Base-by-base conservation (phyloP, 2,888 invertebrate genomes). In the Lepas anatifera region DNA sequence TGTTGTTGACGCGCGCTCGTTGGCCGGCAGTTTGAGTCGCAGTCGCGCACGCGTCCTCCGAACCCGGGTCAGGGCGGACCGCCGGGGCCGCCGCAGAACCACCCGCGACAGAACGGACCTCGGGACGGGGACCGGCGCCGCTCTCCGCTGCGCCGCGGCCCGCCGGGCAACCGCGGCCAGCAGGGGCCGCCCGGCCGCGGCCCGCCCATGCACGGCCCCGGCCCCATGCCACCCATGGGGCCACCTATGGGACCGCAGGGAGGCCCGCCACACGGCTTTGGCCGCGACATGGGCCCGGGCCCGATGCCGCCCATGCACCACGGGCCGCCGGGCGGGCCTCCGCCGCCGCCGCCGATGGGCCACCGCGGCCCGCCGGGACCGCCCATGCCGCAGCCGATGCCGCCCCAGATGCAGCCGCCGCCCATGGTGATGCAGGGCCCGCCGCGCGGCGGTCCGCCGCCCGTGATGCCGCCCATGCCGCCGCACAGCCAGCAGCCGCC, bases 11-110 rank as follows among this genome's bases (percentile, higher is more conserved):
- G n/a, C n/a, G n/a, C n/a, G n/a, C n/a, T 13, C 18, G 29, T 25
- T 27, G 16, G 68, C 71, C 77, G 75, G 79, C 87, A 92, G 83
- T 94, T 94, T 82, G 94, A 94, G 82, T 91, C 93, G 79, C 91
- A 93, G 81, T 92, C 92, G 75, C 93, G 93, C 84, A 92, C 92
- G 41, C 84, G 93, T 74, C 90, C 92, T 41, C 86, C 89, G 29
- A 92, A 16, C 41, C 41, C 10, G 41, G 41, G 41, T 4, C 41
- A 41, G 41, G 41, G 92, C 66, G 73, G 73, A 67, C 72, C 70
- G 25, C 73, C 71, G 39, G 73, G 73, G 68, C 69, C 67, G 50
- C 69, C 35, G 39, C 69, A 69, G 39, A 66, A 64, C 18, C 71
- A 46, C 88, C 90, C 68, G 87, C 87, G 37, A 86, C 74, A 74